These are phyloP conservation scores for Pantherophis alleghaniensis DNA, from an alignment of 2,797 vertebrate species.

Conservation along the genomic window DNA sequence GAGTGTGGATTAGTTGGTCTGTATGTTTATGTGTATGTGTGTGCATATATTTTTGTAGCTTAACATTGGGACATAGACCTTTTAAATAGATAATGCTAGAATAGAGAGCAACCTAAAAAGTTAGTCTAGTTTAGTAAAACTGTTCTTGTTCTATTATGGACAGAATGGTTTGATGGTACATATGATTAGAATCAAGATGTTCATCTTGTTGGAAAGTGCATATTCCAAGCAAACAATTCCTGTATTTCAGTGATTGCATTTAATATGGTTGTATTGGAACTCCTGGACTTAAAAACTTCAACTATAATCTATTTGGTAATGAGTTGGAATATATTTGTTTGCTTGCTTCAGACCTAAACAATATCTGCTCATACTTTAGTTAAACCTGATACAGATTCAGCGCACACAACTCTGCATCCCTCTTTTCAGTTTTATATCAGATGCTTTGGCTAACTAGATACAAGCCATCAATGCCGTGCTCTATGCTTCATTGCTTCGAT, in stretches of 20 bases:
- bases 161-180: background rate
- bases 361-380: background rate
- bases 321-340: background rate
- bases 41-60: background rate
- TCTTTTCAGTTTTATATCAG: background rate
- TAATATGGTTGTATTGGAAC: background rate
- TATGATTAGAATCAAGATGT: background rate
- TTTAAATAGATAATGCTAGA: background rate
- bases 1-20: background rate
- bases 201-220: background rate
- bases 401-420: background rate
- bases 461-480: background rate
- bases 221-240: background rate
- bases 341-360: background rate
- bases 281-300: background rate
- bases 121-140: background rate
- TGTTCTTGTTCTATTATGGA: background rate
- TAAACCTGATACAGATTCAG: background rate
- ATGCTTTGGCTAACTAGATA: background rate
- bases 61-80: background rate
- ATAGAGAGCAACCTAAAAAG: background rate
- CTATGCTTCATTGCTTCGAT: background rate
- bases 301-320: background rate
- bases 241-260: background rate
- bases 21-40: too few species aligned